Evolutionary conservation across 2,888 invertebrate species (phyloP).

Genomic region (Acleris emargana): DNA sequence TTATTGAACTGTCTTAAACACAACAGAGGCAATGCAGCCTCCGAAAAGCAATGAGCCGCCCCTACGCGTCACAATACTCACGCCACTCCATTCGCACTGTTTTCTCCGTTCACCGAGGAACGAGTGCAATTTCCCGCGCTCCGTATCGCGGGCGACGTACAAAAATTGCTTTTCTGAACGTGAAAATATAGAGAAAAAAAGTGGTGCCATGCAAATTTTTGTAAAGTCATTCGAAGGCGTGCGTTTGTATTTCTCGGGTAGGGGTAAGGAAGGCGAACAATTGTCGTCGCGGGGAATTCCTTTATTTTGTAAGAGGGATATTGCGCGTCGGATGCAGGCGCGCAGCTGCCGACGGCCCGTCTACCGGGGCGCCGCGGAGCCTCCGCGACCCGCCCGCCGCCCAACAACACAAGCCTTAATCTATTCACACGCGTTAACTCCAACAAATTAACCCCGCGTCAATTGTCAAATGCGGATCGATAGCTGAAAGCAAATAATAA

Average conservation of each 20-base stretch:
- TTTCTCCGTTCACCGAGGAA: slow-evolving; percentile 64
- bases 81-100: slow-evolving; percentile 72
- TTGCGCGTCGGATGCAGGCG: slow-evolving; percentile 80
- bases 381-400: slow-evolving; percentile 41
- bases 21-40: slow-evolving; percentile 64
- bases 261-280: slow-evolving; percentile 76
- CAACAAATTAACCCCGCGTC: not conserved
- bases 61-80: slow-evolving; percentile 65
- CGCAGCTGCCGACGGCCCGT: slow-evolving; percentile 72
- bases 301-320: slow-evolving; percentile 82
- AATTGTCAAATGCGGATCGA: not conserved
- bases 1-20: slow-evolving; percentile 53
- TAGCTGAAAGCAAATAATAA: not conserved
- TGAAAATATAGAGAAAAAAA: slow-evolving; percentile 75
- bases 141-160: slow-evolving; percentile 77
- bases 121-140: slow-evolving; percentile 80
- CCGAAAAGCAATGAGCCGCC: slow-evolving; percentile 70
- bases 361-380: slow-evolving; percentile 66
- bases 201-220: slow-evolving; percentile 79
- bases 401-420: no score
- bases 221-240: slow-evolving; percentile 82
- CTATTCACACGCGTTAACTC: not conserved
- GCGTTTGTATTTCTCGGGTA: slow-evolving; percentile 81
- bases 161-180: slow-evolving; percentile 82
- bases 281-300: slow-evolving; percentile 77